Evolutionary conservation across 2,113 vertebrate species (phyloP).

Genomic region (Sporophila hypoxantha): DNA sequence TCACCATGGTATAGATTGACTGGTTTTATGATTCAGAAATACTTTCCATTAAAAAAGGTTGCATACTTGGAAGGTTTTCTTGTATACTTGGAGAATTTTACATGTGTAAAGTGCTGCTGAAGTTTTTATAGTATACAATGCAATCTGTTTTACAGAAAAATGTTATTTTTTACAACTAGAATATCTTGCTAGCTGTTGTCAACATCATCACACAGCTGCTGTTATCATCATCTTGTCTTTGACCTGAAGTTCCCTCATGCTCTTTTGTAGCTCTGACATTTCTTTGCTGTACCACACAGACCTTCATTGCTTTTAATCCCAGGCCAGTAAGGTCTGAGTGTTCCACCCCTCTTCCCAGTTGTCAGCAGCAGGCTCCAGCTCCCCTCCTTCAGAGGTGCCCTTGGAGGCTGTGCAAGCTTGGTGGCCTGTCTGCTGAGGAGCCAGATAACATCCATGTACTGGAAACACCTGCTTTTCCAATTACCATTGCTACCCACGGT

Average conservation of each 20-base stretch:
- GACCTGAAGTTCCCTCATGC: not conserved
- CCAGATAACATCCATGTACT: fast-evolving
- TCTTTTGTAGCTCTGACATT: not conserved
- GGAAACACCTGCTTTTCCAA: not conserved
- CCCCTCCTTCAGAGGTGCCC: not conserved
- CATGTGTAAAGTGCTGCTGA: not conserved
- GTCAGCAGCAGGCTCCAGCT: not conserved
- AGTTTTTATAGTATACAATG: not conserved
- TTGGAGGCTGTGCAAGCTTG: not conserved
- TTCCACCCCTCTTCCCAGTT: not conserved
- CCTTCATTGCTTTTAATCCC: not conserved
- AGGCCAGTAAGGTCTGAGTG: not conserved
- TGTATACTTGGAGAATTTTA: not conserved
- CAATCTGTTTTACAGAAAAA: not conserved
- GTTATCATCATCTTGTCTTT: not conserved
- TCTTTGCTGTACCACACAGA: not conserved
- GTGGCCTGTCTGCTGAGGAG: not conserved
- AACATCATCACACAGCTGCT: not conserved
- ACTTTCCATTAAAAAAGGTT: not conserved
- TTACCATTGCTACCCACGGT: not conserved
- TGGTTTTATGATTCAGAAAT: slow-evolving; percentile 7
- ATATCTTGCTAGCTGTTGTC: not conserved
- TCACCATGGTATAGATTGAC: not conserved
- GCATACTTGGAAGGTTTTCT: not conserved
- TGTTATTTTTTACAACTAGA: not conserved